Evolutionary conservation across 2,113 vertebrate genomes (phyloP), one percentile per base, ranked within the genome.

Genomic region (Hippocampus barbouri): DNA sequence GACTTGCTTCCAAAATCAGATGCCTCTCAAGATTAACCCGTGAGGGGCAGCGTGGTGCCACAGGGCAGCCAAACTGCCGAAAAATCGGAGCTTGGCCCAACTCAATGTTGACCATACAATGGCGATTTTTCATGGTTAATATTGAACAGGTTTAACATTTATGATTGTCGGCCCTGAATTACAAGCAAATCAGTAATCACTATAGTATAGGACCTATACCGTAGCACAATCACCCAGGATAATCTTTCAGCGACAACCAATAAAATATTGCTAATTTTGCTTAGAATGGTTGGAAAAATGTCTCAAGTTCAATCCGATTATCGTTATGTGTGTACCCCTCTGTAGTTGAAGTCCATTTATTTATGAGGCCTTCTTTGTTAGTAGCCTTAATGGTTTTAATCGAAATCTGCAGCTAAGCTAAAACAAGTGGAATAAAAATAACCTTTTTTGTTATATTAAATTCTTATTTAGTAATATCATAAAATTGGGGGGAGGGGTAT

Each of bases 381-480:
- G 45, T 68, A 62, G 62, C n/a, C 62, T 43, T 21, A 1, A 43
- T 8, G 4, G 5, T 61, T 34, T 54, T 34, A 53, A 68, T 80
- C 51, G 41, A 76, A 30, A 70, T 73, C n/a, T 63, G 18, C 70
- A 16, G 27, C 70, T 76, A 68, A 41, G 20, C 3, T 60, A 61
- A 73, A 73, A 72, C 38, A 73, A 70, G 63, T 64, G 16, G 40
- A 49, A 27, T 64, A 67, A 70, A 53, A 79, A 66, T 12, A 34
- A 23, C 6, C 10, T n/a, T 71, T 70, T 53, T 71, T 70, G 65
- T 63, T 40, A 60, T 27, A 16, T 30, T 30, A 30, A 2, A 27
- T 15, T 30, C 57, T 60, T 60, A 60, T 25, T 60, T 60, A 7
- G 12, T 30, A 60, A 14, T n/a, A 41, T n/a, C 12, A 12, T 45